A percentile compares a stretch with the other conserved stretches of the same genome.
These are phyloP conservation scores for Aradophagus sp. DNA, from an alignment of 1,140 invertebrate species.

Conservation along the genomic window DNA sequence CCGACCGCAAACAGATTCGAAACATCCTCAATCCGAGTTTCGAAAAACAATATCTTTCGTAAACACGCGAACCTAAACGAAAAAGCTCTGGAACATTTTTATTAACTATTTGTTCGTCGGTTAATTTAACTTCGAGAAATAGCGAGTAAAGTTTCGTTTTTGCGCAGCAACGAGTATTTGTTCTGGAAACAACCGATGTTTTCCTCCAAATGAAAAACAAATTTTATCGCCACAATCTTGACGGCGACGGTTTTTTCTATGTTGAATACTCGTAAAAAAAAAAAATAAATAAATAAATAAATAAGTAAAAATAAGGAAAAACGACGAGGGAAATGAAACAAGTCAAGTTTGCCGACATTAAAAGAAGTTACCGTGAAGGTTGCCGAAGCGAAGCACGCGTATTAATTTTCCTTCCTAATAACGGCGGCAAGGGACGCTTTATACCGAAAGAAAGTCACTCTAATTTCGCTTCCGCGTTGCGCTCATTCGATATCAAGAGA, in stretches of 20 bases:
- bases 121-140: too few relatives aligned
- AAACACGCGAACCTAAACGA: too few relatives aligned
- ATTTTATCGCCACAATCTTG: slow-evolving; percentile 19
- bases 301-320: too few relatives aligned
- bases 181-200: not conserved
- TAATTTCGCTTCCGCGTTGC: slow-evolving; percentile 51
- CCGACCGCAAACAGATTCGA: too few relatives aligned
- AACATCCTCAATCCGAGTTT: too few relatives aligned
- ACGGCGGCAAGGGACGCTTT: slow-evolving; percentile 27
- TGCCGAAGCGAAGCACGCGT: slow-evolving; percentile 26
- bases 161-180: too few relatives aligned
- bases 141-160: too few relatives aligned
- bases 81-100: too few relatives aligned
- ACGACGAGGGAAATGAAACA: slow-evolving; percentile 7
- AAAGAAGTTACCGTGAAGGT: slow-evolving; percentile 22
- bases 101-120: too few relatives aligned
- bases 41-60: too few relatives aligned
- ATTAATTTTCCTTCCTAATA: slow-evolving; percentile 47
- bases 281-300: too few relatives aligned
- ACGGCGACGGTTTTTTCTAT: slow-evolving; percentile 2
- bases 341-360: slow-evolving; percentile 29
- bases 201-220: slow-evolving; percentile 16
- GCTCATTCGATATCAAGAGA: slow-evolving; percentile 53
- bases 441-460: slow-evolving; percentile 41
- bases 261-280: not conserved